Conservation (phyloP, 2,888 invertebrate species). For the Callimorpha dominula region DNA sequence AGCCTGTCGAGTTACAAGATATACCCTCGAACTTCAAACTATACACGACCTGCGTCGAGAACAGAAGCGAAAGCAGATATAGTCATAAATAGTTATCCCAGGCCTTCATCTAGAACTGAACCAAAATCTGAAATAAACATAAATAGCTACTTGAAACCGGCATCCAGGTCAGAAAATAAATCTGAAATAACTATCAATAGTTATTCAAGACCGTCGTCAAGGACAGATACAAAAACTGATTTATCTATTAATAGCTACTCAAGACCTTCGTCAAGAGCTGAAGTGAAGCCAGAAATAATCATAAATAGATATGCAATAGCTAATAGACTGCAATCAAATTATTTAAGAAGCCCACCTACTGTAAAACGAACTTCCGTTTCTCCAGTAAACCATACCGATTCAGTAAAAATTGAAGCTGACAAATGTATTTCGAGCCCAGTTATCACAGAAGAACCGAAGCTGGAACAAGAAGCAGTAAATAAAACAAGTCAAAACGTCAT, state of each 20-base stretch:
- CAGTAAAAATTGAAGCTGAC: constrained; percentile 59
- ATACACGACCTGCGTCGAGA: constrained; percentile 68
- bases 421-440: constrained; percentile 59
- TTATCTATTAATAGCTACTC: constrained; percentile 60
- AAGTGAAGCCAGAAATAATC: constrained; percentile 66
- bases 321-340: constrained; percentile 77
- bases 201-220: constrained; percentile 70
- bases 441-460: constrained; percentile 55
- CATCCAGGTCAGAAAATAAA: constrained; percentile 68
- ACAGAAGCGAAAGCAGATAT: constrained; percentile 70
- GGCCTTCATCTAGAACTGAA: constrained; percentile 69
- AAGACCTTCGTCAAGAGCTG: constrained; percentile 67
- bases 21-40: constrained; percentile 82
- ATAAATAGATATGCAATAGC: constrained; percentile 77
- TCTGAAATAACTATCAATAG: constrained; percentile 63
- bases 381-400: constrained; percentile 69
- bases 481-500: constrained; percentile 46
- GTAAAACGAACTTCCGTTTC: constrained; percentile 75
- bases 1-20: constrained; percentile 83
- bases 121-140: constrained; percentile 65
- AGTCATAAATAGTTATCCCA: constrained; percentile 63
- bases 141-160: constrained; percentile 65
- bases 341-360: constrained; percentile 76
- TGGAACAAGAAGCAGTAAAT: constrained; percentile 42
- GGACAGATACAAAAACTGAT: constrained; percentile 70